Evolutionary conservation across 2,888 invertebrate species (phyloP).

Genomic region (Phytoseiulus persimilis): DNA sequence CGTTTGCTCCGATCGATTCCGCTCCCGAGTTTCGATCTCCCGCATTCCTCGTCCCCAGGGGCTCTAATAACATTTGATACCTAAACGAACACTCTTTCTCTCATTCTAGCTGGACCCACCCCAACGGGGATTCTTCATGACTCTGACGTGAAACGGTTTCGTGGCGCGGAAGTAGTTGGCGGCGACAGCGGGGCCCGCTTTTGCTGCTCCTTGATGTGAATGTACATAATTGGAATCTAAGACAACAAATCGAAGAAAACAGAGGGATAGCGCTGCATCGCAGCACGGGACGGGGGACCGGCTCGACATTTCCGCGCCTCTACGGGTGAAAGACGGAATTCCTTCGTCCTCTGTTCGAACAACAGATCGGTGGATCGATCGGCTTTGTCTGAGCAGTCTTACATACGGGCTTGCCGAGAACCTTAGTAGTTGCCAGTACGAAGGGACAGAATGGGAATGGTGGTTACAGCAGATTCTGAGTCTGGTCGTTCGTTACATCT

Average conservation of each 20-base stretch:
- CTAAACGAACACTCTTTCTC: background rate
- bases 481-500: background rate
- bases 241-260: background rate
- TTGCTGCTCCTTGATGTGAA: conserved; percentile 35
- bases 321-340: background rate
- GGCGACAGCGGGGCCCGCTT: conserved; percentile 22
- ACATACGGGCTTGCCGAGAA: background rate
- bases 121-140: conserved; percentile 36
- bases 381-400: background rate
- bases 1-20: too few species aligned
- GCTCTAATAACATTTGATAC: background rate
- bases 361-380: background rate
- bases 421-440: background rate
- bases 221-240: background rate
- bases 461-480: background rate
- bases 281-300: too few species aligned
- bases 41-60: background rate
- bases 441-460: background rate
- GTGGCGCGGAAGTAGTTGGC: conserved; percentile 37
- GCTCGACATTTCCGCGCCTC: background rate
- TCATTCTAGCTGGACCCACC: conserved; percentile 8
- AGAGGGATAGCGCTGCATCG: background rate
- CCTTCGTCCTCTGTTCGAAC: background rate
- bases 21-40: too few species aligned
- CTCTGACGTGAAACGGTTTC: conserved; percentile 25